Percentiles rank a stretch among this genome's conserved stretches.
Conservation (phyloP, 2,888 invertebrate genomes). For the Andrena bicolor region DNA sequence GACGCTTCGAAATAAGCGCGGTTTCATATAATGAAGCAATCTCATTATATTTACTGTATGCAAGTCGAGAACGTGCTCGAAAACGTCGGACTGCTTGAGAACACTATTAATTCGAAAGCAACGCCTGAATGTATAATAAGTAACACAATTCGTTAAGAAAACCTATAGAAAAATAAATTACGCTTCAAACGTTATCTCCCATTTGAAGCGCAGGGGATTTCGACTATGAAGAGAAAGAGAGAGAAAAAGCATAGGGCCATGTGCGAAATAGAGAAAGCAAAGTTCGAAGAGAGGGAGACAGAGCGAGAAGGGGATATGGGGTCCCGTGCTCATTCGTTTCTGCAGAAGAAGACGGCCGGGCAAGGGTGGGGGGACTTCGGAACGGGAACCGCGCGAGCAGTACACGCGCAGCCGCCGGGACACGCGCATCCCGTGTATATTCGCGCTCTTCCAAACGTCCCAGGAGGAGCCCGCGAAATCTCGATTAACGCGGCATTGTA, state of each 20-base stretch:
- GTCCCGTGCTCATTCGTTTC: conserved; percentile 66
- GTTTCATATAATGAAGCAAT: neutral
- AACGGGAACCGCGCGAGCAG: conserved; percentile 75
- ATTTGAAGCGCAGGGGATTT: conserved; percentile 43
- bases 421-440: conserved; percentile 78
- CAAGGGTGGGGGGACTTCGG: conserved; percentile 36
- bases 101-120: neutral
- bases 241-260: conserved; percentile 21
- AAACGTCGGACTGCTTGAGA: neutral
- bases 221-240: conserved; percentile 18
- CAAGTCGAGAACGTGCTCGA: neutral
- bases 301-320: conserved; percentile 54
- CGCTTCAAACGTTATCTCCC: neutral
- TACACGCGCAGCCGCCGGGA: conserved; percentile 82
- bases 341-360: conserved; percentile 49
- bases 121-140: no score
- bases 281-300: conserved; percentile 36
- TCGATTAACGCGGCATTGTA: conserved; percentile 76
- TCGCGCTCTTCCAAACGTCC: conserved; percentile 63
- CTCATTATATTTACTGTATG: neutral
- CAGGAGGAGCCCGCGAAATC: conserved; percentile 77
- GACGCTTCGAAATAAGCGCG: neutral
- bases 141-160: neutral
- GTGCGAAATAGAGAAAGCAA: conserved; percentile 8
- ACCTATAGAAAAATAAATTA: neutral